These are phyloP conservation scores for Pteromalus puparum DNA, from an alignment of 1,140 invertebrate genomes.

Conservation along the genomic window DNA sequence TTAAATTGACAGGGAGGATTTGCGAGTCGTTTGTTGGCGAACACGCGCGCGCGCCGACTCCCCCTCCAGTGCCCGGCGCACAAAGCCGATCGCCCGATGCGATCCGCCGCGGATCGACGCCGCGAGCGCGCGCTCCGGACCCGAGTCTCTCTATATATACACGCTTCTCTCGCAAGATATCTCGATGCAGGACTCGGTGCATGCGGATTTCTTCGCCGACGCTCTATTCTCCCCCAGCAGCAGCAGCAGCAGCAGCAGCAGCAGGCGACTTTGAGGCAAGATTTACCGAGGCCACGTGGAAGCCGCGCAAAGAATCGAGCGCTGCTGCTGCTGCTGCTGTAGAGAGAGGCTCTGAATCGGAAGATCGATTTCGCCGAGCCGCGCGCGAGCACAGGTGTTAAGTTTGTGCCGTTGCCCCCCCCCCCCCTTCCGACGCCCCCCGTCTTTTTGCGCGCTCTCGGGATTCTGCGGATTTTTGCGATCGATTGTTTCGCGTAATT, in stretches of 20 bases:
- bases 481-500: constrained; percentile 46
- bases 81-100: constrained; percentile 52
- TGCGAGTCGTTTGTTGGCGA: constrained; percentile 74
- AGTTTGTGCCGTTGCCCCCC: neutral
- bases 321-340: no score
- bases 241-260: no score
- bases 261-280: constrained; percentile 12
- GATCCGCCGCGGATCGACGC: constrained; percentile 10
- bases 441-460: neutral
- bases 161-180: neutral
- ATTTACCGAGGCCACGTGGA: constrained; percentile 47
- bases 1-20: constrained; percentile 76
- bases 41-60: constrained; percentile 44
- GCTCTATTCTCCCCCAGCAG: neutral
- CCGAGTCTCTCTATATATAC: neutral
- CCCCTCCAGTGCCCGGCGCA: neutral
- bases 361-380: constrained; percentile 43
- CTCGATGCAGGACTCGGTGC: neutral
- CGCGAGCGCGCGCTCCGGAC: no score
- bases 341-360: constrained; percentile 26
- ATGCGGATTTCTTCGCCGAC: neutral
- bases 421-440: neutral
- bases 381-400: constrained; percentile 39
- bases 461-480: constrained; percentile 45
- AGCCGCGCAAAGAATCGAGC: neutral